Evolutionary conservation across 2,113 vertebrate species (phyloP), one percentile per base, ranked within the genome.

Genomic region (Oncorhynchus mykiss): DNA sequence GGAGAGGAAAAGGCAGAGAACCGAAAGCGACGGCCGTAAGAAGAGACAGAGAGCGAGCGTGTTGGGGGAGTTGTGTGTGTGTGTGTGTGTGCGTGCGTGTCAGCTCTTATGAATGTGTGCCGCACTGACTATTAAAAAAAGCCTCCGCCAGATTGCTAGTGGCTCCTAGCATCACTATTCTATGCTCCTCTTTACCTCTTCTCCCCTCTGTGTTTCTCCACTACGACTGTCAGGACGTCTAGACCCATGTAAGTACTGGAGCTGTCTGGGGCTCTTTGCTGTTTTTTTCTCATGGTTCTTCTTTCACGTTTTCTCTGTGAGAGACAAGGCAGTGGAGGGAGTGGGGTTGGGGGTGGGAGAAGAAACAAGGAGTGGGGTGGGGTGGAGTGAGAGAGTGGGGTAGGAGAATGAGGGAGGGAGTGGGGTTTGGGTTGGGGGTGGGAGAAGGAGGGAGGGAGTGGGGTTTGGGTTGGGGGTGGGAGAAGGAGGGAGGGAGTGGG

Each of bases 1-100:
- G 93, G 88, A 90, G 89, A 89, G 86, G 84, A 88, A 85, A 87
- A 87, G 90, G 86, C 79, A 90, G 88, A 84, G 85, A 89, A 85
- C 90, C 87, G 85, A 90, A 84, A 90, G 87, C 76, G 76, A 82
- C 83, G 75, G 87, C 85, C 85, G 85, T 87, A 89, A 90, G 90
- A 88, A 86, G 86, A 88, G 84, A 84, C 74, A 57, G 83, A 84
- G 90, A 86, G 89, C 87, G 86, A 91, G 84, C 75, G 85, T 88
- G 68, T 81, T 45, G 82, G 71, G 75, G 59, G 59, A 22, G 59
- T n/a, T n/a, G 18, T 87, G 74, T 77, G 82, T 80, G 87, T 24
- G 22, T 82, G 86, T 78, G 90, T 86, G 90, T 85, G 87, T 90
- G 84, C 74, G 39, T 9, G 39, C 39, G 39, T 9, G 39, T 39